Evolutionary conservation across 37 sponge, comb jelly and placozoan species (phyloP), one percentile per base, ranked within the genome.

Genomic region (Crambe crambe): DNA sequence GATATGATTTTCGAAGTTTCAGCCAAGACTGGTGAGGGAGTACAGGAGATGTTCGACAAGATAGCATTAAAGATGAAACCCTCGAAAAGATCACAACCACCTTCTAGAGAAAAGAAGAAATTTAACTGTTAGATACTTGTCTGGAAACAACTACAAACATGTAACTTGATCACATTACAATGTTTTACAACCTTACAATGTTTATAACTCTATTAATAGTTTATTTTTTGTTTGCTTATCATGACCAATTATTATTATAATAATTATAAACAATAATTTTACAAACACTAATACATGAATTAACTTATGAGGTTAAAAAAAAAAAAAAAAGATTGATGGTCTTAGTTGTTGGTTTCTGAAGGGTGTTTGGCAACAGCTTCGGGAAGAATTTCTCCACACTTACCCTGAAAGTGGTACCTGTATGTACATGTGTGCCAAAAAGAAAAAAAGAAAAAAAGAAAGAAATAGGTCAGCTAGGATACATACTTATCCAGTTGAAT

Each of bases 321-420:
- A n/a, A n/a, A n/a, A n/a, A n/a, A n/a, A n/a, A n/a, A n/a, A n/a
- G n/a, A n/a, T n/a, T n/a, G n/a, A n/a, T n/a, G n/a, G n/a, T n/a
- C n/a, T n/a, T n/a, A n/a, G n/a, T n/a, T n/a, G 23, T 18, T 29
- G 31, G 41, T 38, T 42, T 89, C 89, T 29, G 78, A 61, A 2
- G 72, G 80, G 36, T 93, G 87, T 58, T 32, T 67, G 2, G 87
- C 93, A 9, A 95, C 29, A 56, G 97, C 97, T 56, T 63, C 41
- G 25, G 97, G 97, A 15, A 96, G 80, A 3, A 73, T 71, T 36
- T 93, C 94, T 36, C 97, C 97, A 81, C 89, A 85, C 75, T 96
- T 96, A 22, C 97, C 97, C 67, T 93, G 63, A 63, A 96, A 96
- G 44, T 96, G 97, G 54, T 76, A 96, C 58, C 95, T 95, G 68